phyloP scores from a whole-genome alignment of 2,888 invertebrate genomes.

The Ophion slaviceki region DNA sequence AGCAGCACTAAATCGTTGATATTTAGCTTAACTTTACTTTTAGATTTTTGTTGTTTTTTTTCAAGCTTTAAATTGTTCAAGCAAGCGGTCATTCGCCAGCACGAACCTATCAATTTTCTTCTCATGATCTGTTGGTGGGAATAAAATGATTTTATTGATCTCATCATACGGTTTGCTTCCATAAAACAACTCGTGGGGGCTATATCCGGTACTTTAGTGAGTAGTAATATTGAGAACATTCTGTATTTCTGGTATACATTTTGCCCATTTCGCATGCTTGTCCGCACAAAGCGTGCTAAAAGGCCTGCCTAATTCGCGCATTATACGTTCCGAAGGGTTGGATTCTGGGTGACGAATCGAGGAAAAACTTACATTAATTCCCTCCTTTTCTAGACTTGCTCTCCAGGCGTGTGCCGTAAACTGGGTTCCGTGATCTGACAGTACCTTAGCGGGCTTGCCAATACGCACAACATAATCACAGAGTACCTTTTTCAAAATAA shows the following conservation, averaged over 20 bases:
- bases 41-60: too few relatives aligned
- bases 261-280: neutral
- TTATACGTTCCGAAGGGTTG: conserved; percentile 50
- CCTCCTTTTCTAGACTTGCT: neutral
- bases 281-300: conserved; percentile 39
- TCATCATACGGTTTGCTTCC: too few relatives aligned
- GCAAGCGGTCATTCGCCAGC: too few relatives aligned
- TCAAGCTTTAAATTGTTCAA: too few relatives aligned
- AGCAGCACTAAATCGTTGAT: too few relatives aligned
- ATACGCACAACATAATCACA: neutral
- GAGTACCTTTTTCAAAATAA: neutral
- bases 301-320: conserved; percentile 21
- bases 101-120: too few relatives aligned
- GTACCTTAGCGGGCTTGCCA: neutral
- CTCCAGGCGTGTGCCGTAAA: conserved; percentile 21
- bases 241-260: neutral
- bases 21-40: too few relatives aligned
- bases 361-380: conserved; percentile 37
- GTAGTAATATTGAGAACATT: neutral
- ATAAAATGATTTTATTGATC: too few relatives aligned
- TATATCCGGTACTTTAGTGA: neutral
- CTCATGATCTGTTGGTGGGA: too few relatives aligned
- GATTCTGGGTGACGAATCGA: conserved; percentile 37
- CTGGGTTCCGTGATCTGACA: conserved; percentile 35
- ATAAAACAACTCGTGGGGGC: neutral